Base-by-base conservation (phyloP, 1,140 invertebrate genomes). In the Eupeodes corollae region DNA sequence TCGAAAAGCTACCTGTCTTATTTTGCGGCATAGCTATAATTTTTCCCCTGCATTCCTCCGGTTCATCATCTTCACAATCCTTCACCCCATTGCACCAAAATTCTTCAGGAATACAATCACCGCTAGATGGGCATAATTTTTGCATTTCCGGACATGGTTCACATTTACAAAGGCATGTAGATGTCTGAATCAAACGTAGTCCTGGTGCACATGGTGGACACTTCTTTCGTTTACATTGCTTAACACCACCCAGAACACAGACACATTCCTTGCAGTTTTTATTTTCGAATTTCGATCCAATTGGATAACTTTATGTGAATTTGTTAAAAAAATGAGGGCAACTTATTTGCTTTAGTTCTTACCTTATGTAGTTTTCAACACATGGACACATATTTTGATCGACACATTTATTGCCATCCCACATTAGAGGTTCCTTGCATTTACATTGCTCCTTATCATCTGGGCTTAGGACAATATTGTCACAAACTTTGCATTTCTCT, bases 11-110 rank as follows among this genome's bases (percentile, higher is more conserved):
- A 26, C 21, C 8, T 26, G 21, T 26, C 3, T 26, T 26, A 26
- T 3, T 26, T 26, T 26, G 3, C 21, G 8, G 3, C 3, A 8
- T 26, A 26, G 21, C 3, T 26, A 26, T 26, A 31, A 61, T 69
- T 8, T 56, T 56, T 5, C 70, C 70, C 34, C 64, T 57, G 59
- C 88, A 91, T 47, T 79, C 70, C 3, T 55, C 46, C 41, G 70
- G 65, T 68, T 93, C 89, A 68, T 93, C 89, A 67, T 90, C 86
- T 3, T 80, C 79, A 63, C 89, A 93, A 59, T 93, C 82, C 51
- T 80, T 73, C 1, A 89, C 68, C 0, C 87, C 87, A 62, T 93
- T 79, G 67, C 89, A 93, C 83, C 86, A 88, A 1, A 73, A 68
- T 2, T 74, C 69, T 47, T 77, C 71, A 1, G 81, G 71, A 8